Percentiles rank a stretch among this genome's conserved stretches.
These are phyloP conservation scores for Phyllotreta cruciferae DNA, from an alignment of 2,888 invertebrate genomes.

Conservation along the genomic window DNA sequence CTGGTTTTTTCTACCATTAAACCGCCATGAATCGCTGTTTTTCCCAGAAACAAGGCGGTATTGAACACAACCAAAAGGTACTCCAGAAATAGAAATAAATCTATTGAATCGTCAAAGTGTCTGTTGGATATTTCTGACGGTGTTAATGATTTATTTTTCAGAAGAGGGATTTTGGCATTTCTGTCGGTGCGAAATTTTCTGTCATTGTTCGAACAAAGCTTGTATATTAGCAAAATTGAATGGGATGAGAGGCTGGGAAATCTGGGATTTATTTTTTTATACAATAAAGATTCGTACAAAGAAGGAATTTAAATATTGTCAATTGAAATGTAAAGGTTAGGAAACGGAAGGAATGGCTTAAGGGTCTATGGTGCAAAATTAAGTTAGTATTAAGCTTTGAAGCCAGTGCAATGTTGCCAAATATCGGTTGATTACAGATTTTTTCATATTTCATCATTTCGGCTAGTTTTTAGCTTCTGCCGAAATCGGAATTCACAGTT, in stretches of 20 bases:
- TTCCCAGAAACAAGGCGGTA: constrained; percentile 30
- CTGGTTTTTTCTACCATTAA: background rate
- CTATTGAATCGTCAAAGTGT: constrained; percentile 30
- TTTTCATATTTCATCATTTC: too few species aligned
- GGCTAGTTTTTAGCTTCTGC: too few species aligned
- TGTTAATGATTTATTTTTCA: constrained; percentile 13
- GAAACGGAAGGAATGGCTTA: too few species aligned
- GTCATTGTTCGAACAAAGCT: constrained; percentile 5
- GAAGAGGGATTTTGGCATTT: constrained; percentile 4
- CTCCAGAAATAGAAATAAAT: constrained; percentile 26
- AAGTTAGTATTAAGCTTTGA: too few species aligned
- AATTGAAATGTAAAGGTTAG: too few species aligned
- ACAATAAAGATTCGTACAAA: too few species aligned
- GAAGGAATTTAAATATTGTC: too few species aligned
- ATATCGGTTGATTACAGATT: too few species aligned
- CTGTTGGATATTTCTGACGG: constrained; percentile 21
- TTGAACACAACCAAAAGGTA: constrained; percentile 21
- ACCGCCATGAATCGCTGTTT: background rate
- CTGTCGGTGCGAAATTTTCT: constrained; percentile 3
- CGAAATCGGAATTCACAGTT: too few species aligned
- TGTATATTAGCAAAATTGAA: too few species aligned
- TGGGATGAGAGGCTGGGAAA: background rate
- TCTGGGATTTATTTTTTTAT: background rate
- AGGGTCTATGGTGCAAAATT: too few species aligned
- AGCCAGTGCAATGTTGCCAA: too few species aligned